Conservation (phyloP, 2,888 invertebrate genomes). For the Pyrrhosoma nymphula region DNA sequence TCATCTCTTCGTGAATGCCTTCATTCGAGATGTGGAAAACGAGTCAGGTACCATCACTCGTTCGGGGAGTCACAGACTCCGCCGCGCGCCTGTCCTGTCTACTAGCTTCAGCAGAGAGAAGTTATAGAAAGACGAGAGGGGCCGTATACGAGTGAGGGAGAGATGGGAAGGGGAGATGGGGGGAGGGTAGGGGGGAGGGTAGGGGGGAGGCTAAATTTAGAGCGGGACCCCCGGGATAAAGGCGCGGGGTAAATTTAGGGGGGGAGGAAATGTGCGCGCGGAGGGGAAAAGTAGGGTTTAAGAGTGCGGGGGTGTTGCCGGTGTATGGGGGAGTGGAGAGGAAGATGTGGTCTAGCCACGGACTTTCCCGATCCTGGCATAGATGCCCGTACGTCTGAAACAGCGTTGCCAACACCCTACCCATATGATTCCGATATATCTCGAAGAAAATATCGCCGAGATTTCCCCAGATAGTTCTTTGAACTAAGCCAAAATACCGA, state of each 20-base stretch:
- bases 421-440: too few relatives aligned
- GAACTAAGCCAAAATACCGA: too few relatives aligned
- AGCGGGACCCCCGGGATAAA: conserved; percentile 56
- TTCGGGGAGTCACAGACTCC: neutral
- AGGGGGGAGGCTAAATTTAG: conserved; percentile 15
- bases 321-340: neutral
- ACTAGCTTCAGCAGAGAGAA: neutral
- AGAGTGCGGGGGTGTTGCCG: neutral
- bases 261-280: neutral
- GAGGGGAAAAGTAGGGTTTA: neutral
- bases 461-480: too few relatives aligned
- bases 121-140: neutral
- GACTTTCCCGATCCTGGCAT: neutral
- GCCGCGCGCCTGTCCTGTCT: neutral
- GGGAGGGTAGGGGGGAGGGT: too few relatives aligned
- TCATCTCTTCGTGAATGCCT: neutral
- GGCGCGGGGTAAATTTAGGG: conserved; percentile 65
- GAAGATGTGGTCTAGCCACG: neutral
- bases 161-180: neutral
- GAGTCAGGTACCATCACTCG: neutral
- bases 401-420: neutral
- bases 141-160: neutral
- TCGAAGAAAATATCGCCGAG: too few relatives aligned
- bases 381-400: neutral
- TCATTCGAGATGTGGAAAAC: neutral